Evolutionary conservation across 2,888 invertebrate species (phyloP).

Genomic region (Sesamia inferens): DNA sequence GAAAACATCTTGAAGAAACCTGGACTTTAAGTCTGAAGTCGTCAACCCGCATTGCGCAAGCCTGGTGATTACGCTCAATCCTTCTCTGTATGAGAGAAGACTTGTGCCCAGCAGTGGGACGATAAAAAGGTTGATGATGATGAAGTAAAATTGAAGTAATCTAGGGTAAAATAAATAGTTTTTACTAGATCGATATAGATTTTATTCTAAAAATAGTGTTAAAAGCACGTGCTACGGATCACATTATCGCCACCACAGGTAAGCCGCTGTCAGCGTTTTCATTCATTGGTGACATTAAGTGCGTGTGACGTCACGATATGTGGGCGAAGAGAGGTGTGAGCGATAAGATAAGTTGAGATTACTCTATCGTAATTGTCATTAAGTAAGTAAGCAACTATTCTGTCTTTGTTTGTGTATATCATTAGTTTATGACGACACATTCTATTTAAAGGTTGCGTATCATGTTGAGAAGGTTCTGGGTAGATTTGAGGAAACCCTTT

Average conservation of each 20-base stretch:
- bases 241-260: constrained; percentile 14
- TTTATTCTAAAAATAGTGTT: constrained; percentile 9
- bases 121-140: too few relatives aligned
- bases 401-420: constrained; percentile 23
- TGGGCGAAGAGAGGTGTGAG: constrained; percentile 33
- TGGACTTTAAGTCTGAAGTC: too few relatives aligned
- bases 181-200: background rate
- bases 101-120: too few relatives aligned
- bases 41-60: too few relatives aligned
- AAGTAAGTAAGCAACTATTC: constrained; percentile 7
- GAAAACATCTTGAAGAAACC: too few relatives aligned
- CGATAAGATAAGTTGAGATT: constrained; percentile 49
- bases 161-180: background rate
- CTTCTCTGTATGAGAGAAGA: too few relatives aligned
- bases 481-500: too few relatives aligned
- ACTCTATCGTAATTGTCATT: constrained; percentile 44
- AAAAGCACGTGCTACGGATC: background rate
- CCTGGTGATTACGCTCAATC: too few relatives aligned
- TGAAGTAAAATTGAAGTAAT: background rate
- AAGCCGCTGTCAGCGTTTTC: constrained; percentile 27
- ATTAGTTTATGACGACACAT: constrained; percentile 7
- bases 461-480: background rate
- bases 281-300: constrained; percentile 28
- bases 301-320: constrained; percentile 41
- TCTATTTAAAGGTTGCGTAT: background rate